Base-by-base conservation (phyloP, 2,113 vertebrate species). In the Prunella himalayana region DNA sequence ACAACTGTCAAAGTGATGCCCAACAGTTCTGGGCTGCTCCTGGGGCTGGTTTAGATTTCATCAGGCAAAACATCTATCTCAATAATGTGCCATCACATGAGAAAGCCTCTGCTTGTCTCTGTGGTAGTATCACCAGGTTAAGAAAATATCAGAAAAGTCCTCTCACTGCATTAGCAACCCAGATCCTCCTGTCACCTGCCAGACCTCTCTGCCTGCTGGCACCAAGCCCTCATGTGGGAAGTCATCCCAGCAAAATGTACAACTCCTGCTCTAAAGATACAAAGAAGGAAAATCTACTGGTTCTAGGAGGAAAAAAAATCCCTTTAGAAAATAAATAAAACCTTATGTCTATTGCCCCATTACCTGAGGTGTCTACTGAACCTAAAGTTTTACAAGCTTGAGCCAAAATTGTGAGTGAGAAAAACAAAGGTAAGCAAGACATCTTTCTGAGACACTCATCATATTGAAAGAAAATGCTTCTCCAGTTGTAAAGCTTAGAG, bases 1-100 rank as follows among this genome's bases (percentile, higher is more conserved):
- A 13, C 0, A 3, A 25, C 13, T 22, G 15, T 63, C 41, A 83
- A 56, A 89, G 17, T 1, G 0, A 68, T 22, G 17, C 2, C 24
- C 10, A 35, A 1, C 0, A 1, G 11, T 42, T 28, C 5, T 39
- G 8, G 25, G 11, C 31, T 73, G 18, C 13, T 73, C 3, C 0
- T 1, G 1, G 8, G 15, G 8, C 21, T 81, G 9, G 13, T 33
- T 81, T 63, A 42, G 39, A 50, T 22, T 59, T 71, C 4, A 47
- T 1, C 3, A 64, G n/a, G 18, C 7, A 19, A 6, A 78, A 33
- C 10, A 37, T 5, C 37, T 33, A 63, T 16, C 45, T 54, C 6
- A 1, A 13, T 28, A 60, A 72, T 2, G 1, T 35, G 50, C 27
- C 5, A 4, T 51, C 16, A 77, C 16, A 86, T 12, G 51, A 28